Evolutionary conservation across 1,140 invertebrate genomes (phyloP).

Genomic region (Drosophila rufa): DNA sequence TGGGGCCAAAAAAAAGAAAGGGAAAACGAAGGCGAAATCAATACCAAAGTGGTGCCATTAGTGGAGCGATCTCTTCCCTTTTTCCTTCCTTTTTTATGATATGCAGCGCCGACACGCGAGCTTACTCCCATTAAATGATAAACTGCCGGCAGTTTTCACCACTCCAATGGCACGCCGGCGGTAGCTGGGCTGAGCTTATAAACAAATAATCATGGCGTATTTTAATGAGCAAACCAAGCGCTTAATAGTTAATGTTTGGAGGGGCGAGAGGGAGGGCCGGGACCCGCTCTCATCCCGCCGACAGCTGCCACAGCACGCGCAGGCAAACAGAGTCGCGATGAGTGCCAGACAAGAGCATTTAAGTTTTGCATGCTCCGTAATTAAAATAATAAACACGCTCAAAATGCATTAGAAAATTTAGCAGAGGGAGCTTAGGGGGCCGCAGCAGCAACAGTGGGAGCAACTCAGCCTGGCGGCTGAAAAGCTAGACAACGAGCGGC

Average conservation of each 20-base stretch:
- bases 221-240: constrained; percentile 74
- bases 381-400: constrained; percentile 83
- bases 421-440: constrained; percentile 33
- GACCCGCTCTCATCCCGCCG: constrained; percentile 31
- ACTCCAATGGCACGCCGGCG: constrained; percentile 8
- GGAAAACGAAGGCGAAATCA: constrained; percentile 40
- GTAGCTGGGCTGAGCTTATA: constrained; percentile 48
- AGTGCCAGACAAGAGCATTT: constrained; percentile 54
- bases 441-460: constrained; percentile 7
- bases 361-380: constrained; percentile 69
- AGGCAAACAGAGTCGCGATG: constrained; percentile 36
- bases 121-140: constrained; percentile 43
- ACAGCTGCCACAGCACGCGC: constrained; percentile 54
- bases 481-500: constrained; percentile 51
- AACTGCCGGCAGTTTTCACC: constrained; percentile 27
- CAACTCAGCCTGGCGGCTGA: constrained; percentile 26
- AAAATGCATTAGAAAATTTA: constrained; percentile 77
- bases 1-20: constrained; percentile 8
- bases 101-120: constrained; percentile 32
- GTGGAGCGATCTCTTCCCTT: constrained; percentile 15
- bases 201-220: constrained; percentile 73
- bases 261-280: not conserved
- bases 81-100: constrained; percentile 3
- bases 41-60: constrained; percentile 64
- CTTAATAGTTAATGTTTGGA: constrained; percentile 75